Base-by-base conservation (phyloP, 2,113 vertebrate genomes). In the Theropithecus gelada region DNA sequence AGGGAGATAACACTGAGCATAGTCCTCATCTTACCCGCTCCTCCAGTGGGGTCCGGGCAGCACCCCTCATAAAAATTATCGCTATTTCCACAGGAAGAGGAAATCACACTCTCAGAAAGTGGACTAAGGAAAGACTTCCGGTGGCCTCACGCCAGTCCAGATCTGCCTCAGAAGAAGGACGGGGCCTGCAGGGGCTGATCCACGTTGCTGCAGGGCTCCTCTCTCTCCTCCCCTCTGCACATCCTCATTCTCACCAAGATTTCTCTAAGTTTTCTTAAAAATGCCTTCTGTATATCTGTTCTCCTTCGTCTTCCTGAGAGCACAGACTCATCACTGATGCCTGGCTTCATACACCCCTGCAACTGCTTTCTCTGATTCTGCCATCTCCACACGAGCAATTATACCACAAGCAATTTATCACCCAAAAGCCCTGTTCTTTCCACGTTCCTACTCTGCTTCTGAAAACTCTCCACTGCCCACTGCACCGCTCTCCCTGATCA, bases 121-220 rank as follows among this genome's bases (percentile, higher is more conserved):
- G 68, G 55, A 20, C 40, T 75, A 11, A 59, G 12, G 4, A 16
- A 43, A 55, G n/a, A 45, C 14, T 9, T n/a, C 38, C 27, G 1
- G 23, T 5, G 30, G 38, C 2, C 16, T 73, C 32, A 10, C 0
- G 1, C 2, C 22, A n/a, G 38, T 7, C 8, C 12, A 9, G 30
- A 13, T 48, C 30, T 12, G 40, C 30, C 40, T n/a, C 23, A 61
- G 30, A 48, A 7, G 30, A 17, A 38, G 7, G 0, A 27, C 0
- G 10, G n/a, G 78, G 0, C 1, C 5, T 10, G 0, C 35, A 23
- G 50, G 32, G 50, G 5, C 2, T n/a, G 0, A 20, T 14, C 17
- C 78, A 20, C 50, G 0, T n/a, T 23, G 11, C 50, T 38, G 20
- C 35, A 25, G 18, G 38, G 1, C 8, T 70, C 59, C 6, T 25